Evolutionary conservation across 2,797 vertebrate species (phyloP).

Genomic region (Phoxinus dragarum): DNA sequence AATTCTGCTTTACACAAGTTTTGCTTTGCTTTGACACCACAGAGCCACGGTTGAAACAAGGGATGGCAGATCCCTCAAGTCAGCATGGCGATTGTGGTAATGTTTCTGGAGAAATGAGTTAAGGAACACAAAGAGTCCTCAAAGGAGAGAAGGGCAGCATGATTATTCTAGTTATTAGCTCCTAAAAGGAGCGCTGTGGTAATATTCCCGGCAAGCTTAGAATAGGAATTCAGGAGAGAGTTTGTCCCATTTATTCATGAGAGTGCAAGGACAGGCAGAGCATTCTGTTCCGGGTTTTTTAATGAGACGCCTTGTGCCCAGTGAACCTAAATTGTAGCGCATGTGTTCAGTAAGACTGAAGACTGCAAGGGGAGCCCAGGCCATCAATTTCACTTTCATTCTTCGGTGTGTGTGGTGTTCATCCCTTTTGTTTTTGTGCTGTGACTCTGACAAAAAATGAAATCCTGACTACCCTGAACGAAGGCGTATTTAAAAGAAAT

Average conservation of each 20-base stretch:
- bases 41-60: slow-evolving; percentile 49
- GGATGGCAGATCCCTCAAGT: slow-evolving; percentile 38
- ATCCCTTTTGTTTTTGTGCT: slow-evolving; percentile 33
- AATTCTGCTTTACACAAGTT: slow-evolving; percentile 67
- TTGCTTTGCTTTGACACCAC: slow-evolving; percentile 65
- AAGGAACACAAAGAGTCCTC: slow-evolving; percentile 56
- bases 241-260: slow-evolving; percentile 65
- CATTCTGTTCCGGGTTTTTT: slow-evolving; percentile 54
- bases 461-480: slow-evolving; percentile 25
- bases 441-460: slow-evolving; percentile 8
- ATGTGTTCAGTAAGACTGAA: slow-evolving; percentile 45
- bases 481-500: slow-evolving; percentile 20
- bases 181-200: slow-evolving; percentile 66
- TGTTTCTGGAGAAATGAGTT: slow-evolving; percentile 53
- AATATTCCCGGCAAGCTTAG: slow-evolving; percentile 65
- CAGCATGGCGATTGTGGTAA: slow-evolving; percentile 55
- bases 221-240: slow-evolving; percentile 51
- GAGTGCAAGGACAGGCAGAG: slow-evolving; percentile 63
- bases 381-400: slow-evolving; percentile 29
- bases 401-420: background rate
- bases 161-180: slow-evolving; percentile 70
- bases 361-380: slow-evolving; percentile 49
- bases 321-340: slow-evolving; percentile 51
- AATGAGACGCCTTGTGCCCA: slow-evolving; percentile 45
- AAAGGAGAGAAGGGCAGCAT: slow-evolving; percentile 57